Percentiles rank a stretch among this genome's conserved stretches.
These are phyloP conservation scores for Platycercus adscitus DNA, from an alignment of 2,113 vertebrate species.

Conservation along the genomic window DNA sequence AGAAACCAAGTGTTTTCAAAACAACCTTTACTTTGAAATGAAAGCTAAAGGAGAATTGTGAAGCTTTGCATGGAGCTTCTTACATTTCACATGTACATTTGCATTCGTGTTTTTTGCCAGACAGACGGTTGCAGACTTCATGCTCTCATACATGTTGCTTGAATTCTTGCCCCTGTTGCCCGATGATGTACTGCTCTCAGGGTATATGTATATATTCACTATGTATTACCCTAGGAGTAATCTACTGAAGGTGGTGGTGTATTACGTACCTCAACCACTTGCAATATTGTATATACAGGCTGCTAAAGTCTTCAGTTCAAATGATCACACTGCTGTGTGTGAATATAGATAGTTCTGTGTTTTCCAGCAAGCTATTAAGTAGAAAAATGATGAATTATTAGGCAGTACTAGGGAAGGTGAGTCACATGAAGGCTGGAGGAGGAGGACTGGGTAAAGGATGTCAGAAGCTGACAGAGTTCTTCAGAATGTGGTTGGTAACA, in stretches of 20 bases:
- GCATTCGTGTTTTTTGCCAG: neutral
- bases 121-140: neutral
- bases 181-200: neutral
- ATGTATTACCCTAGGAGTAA: neutral
- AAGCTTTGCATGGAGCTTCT: neutral
- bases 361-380: neutral
- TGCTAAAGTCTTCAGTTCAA: neutral
- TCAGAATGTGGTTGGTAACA: conserved; percentile 17
- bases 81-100: neutral
- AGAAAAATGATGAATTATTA: neutral
- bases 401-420: neutral
- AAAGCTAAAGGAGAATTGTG: neutral
- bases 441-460: neutral
- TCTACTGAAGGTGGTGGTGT: neutral
- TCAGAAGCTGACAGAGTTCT: conserved; percentile 41
- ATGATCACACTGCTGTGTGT: neutral
- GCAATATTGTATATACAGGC: neutral
- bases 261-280: neutral
- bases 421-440: neutral
- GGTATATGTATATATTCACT: neutral
- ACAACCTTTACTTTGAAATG: neutral
- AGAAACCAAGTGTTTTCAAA: neutral
- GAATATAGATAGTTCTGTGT: neutral
- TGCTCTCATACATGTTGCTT: neutral
- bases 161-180: neutral